phyloP scores from a whole-genome alignment of 1,140 invertebrate species.

The Nephila pilipes region DNA sequence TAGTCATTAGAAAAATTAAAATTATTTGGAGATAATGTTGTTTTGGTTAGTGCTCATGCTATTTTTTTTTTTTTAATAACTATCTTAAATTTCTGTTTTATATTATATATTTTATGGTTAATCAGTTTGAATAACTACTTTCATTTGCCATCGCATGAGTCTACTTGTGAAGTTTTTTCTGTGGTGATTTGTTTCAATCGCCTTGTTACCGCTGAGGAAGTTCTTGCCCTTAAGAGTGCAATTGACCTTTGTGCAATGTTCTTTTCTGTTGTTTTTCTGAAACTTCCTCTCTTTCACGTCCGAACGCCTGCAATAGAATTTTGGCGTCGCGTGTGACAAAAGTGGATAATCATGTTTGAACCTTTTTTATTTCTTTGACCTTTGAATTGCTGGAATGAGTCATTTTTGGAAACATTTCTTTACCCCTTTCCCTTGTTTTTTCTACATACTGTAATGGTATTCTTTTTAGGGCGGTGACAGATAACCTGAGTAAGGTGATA shows the following conservation, averaged over 20 bases:
- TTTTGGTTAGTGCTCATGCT: too few species aligned
- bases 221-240: background rate
- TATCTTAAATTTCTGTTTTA: too few species aligned
- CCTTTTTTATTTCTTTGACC: constrained; percentile 2
- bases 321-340: constrained; percentile 8
- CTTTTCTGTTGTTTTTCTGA: constrained; percentile 7
- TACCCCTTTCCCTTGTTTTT: background rate
- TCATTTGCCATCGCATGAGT: background rate
- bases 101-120: too few species aligned
- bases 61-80: too few species aligned
- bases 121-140: background rate
- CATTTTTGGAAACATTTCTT: constrained; percentile 17
- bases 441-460: background rate
- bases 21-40: too few species aligned
- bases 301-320: constrained; percentile 1
- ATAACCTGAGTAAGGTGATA: constrained; percentile 3
- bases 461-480: background rate
- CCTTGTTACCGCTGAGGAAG: background rate
- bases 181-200: constrained; percentile 20
- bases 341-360: constrained; percentile 44
- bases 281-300: constrained; percentile 16
- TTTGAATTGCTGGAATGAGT: constrained; percentile 4
- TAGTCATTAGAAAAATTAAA: too few species aligned
- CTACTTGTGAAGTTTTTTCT: background rate
- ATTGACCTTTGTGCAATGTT: constrained; percentile 10